Conservation (phyloP, 2,888 invertebrate species). For the Leptinotarsa rubiginosa region DNA sequence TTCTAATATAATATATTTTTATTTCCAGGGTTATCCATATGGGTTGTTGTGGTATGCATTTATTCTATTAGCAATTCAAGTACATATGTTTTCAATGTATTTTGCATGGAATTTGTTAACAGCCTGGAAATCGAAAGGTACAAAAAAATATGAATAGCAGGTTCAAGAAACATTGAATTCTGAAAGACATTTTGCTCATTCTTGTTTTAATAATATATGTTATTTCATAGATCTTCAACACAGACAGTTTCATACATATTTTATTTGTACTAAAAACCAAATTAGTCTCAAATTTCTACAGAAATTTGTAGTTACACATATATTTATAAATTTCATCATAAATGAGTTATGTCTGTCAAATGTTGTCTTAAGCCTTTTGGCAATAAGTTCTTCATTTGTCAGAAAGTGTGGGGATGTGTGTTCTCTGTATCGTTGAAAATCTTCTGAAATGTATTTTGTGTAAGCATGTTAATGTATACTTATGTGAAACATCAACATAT, state of each 20-base stretch:
- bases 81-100: slow-evolving; percentile 87
- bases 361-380: neutral
- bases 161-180: neutral
- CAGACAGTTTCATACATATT: neutral
- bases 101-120: slow-evolving; percentile 85
- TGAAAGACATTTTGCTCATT: slow-evolving; percentile 31
- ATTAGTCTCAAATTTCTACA: no score
- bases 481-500: slow-evolving; percentile 15
- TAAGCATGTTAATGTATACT: slow-evolving; percentile 21
- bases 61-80: slow-evolving; percentile 86
- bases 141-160: slow-evolving; percentile 71
- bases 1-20: slow-evolving; percentile 6
- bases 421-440: slow-evolving; percentile 24
- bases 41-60: slow-evolving; percentile 94
- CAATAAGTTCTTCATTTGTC: neutral
- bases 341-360: neutral
- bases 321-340: neutral
- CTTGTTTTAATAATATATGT: slow-evolving; percentile 18
- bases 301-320: no score
- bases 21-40: slow-evolving; percentile 85
- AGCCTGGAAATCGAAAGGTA: slow-evolving; percentile 85
- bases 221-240: neutral
- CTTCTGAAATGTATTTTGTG: slow-evolving; percentile 19
- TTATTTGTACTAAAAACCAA: neutral
- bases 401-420: slow-evolving; percentile 10